phyloP scores from a whole-genome alignment of 2,888 invertebrate genomes.

The Temnothorax unifasciatus region DNA sequence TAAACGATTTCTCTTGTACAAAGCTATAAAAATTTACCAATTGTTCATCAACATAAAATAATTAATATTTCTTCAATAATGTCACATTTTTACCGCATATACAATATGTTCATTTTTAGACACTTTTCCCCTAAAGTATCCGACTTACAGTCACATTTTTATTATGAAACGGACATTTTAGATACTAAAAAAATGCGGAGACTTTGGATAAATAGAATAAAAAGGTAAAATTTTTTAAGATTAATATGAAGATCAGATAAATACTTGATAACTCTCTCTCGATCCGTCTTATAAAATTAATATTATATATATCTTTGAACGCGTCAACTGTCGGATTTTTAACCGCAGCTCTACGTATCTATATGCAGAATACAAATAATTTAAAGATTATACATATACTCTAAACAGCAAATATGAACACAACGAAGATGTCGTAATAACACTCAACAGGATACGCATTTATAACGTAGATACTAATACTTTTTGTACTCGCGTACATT shows the following conservation, averaged over 20 bases:
- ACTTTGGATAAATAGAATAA: neutral
- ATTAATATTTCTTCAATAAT: neutral
- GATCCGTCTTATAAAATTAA: conserved; percentile 4
- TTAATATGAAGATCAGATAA: conserved; percentile 33
- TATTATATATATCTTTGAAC: conserved; percentile 28
- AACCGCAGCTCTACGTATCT: conserved; percentile 58
- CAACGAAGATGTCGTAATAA: conserved; percentile 64
- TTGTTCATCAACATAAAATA: conserved; percentile 17
- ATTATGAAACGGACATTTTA: conserved; percentile 1
- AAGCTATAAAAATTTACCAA: conserved; percentile 33
- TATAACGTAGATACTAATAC: conserved; percentile 26
- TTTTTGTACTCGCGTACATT: neutral
- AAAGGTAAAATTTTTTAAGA: conserved; percentile 25
- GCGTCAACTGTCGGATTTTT: conserved; percentile 54
- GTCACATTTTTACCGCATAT: neutral
- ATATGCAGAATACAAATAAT: conserved; percentile 56
- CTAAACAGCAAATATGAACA: conserved; percentile 72
- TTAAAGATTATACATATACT: conserved; percentile 66
- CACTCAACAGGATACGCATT: conserved; percentile 50
- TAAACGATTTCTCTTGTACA: conserved; percentile 8
- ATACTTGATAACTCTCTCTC: conserved; percentile 32
- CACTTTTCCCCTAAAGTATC: conserved; percentile 5
- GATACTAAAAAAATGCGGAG: neutral
- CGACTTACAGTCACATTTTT: neutral
- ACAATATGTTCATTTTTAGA: conserved; percentile 14